Evolutionary conservation across 1,140 invertebrate species (phyloP), one percentile per base, ranked within the genome.

Genomic region (Lutraria rhynchaena): DNA sequence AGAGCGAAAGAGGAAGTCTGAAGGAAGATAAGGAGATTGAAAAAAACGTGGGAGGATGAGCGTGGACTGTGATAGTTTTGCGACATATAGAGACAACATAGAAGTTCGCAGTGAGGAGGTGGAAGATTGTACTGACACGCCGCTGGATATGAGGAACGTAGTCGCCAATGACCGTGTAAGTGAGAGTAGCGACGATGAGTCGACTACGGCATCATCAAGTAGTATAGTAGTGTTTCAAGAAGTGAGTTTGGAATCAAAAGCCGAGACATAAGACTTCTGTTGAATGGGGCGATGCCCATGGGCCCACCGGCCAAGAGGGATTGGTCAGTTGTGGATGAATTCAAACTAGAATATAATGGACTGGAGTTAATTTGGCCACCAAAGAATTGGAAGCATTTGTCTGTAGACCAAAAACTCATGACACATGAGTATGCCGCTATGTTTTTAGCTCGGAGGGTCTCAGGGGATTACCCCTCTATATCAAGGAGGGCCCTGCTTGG

Each of bases 301-400:
- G 41, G 63, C 37, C 63, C 63, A 37, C 37, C 63, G 15, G 63
- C 63, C 5, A 22, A 67, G 31, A 44, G 63, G 17, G 63, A 67
- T 22, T 67, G 63, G 63, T 1, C 1, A 13, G 13, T 3, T 7
- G n/a, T 33, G 1, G 7, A 19, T 3, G 37, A 44, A 29, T 22
- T 67, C 3, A n/a, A 22, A 13, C 46, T 67, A 11, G 37, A n/a
- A 5, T 7, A 13, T 4, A 29, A n/a, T 4, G 57, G 57, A 3
- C 27, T 33, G 1, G 5, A 3, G 4, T 33, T 60, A 13, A 24
- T 22, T 11, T 41, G 63, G 63, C 63, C 63, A 4, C 63, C 63
- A 15, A 4, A 67, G 7, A 41, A 49, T 17, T 67, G 63, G 63
- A 4, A 41, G 5, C n/a, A 7, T 15, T 1, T 67, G 19, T 19